These are phyloP conservation scores for Habropoda laboriosa DNA, from an alignment of 1,140 invertebrate genomes.

Conservation along the genomic window DNA sequence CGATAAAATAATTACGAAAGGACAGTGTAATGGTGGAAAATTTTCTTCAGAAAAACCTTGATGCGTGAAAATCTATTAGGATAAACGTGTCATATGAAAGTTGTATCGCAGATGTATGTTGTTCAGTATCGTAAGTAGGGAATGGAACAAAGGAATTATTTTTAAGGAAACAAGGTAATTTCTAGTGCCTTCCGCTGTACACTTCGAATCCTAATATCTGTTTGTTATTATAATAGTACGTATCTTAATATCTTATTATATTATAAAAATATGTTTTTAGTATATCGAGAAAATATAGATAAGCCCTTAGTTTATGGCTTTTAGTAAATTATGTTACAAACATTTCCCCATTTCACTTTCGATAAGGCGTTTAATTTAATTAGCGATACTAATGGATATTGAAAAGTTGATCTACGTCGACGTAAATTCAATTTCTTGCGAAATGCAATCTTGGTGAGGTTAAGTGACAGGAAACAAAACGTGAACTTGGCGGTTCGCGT, in stretches of 20 bases:
- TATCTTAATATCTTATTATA: no score
- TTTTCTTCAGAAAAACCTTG: no score
- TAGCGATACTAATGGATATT: background rate
- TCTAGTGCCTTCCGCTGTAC: background rate
- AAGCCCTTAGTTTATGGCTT: conserved; percentile 41
- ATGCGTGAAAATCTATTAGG: no score
- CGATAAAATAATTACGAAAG: no score
- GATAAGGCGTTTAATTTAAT: background rate
- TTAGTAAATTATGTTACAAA: background rate
- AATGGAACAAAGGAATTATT: no score
- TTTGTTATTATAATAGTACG: background rate
- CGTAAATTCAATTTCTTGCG: background rate
- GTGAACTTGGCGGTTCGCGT: background rate
- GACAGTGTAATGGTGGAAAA: no score
- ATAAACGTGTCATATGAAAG: no score
- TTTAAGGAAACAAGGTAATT: background rate
- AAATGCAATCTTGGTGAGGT: background rate
- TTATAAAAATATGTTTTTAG: background rate
- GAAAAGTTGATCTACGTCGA: background rate
- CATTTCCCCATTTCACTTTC: background rate
- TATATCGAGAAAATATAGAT: conserved; percentile 45
- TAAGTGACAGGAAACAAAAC: background rate
- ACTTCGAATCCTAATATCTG: background rate
- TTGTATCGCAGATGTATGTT: no score
- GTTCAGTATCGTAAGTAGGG: no score